Base-by-base conservation (phyloP, 1,140 invertebrate species). In the Glomeris maerens region DNA sequence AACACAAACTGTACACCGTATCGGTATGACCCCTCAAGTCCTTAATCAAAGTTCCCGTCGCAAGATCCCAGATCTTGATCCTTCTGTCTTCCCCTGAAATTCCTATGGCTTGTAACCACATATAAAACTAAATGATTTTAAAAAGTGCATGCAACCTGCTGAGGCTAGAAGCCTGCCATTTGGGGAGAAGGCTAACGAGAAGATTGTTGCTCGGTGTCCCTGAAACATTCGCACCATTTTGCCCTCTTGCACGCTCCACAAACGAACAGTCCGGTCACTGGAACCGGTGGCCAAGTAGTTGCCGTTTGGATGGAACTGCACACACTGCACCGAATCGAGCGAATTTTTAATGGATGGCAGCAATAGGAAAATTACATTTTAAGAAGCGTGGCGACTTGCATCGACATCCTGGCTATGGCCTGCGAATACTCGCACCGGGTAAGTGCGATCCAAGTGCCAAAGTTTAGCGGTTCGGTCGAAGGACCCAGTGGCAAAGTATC, bases 391-490 rank as follows among this genome's bases (percentile, higher is more conserved):
- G n/a, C n/a, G n/a, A 71, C 66, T 72, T 66, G 80, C 83, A 66
- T 87, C 85, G 26, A 92, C 79, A 73, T 88, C 82, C 63, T 79
- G 72, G 55, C 77, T 79, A 64, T 92, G 87, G 14, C 85, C 87
- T 40, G 78, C 79, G 64, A 86, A 85, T 54, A 87, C 76, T 56
- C 87, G 70, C 1, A 89, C 66, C 27, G 83, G 81, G 66, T 81
- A 80, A 31, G 79, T 81, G 54, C 78, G 75, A 64, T 85, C 84
- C 54, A 84, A 67, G n/a, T 77, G 77, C 87, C 87, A 93, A 26
- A 93, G 64, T 61, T 85, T 78, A 2, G 83, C 85, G 29, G 84
- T 90, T 58, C 74, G 73, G 63, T 93, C 89, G 53, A 81, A 77
- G 36, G 85, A 89, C 42, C 83, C 86, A 3, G 87, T 86, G 1